Base-by-base conservation (phyloP, 2,888 invertebrate genomes). In the Priocnemis perturbator region DNA sequence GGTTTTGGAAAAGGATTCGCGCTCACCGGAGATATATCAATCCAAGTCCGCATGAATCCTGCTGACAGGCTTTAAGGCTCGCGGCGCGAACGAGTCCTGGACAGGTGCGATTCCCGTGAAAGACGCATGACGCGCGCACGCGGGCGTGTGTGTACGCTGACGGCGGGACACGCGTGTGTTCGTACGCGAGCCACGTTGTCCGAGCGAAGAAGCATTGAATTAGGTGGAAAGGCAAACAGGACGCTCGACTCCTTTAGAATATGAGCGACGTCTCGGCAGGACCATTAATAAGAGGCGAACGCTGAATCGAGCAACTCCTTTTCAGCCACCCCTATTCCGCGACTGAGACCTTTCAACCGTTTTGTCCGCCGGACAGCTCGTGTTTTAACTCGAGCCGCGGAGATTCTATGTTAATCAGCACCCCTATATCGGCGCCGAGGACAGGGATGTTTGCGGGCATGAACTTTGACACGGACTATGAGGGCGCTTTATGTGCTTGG, bases 51-150 rank as follows among this genome's bases (percentile, higher is more conserved):
- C 81, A 81, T 82, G 82, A 82, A 84, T 83, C 83, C 76, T 78
- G 82, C 68, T 81, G 83, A 84, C 84, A 84, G 84, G 81, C 82
- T 82, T 82, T 75, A 83, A 37, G 73, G 79, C 79, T 78, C 74
- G 76, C 78, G 79, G 76, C 71, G 73, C 75, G 79, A 74, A 83
- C 81, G 76, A 77, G 78, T 69, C 74, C 73, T 57, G 77, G 82
- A 83, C 83, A 83, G 83, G 83, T 83, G 83, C 80, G 83, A 80
- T 75, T 79, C 73, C 66, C 76, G 73, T 82, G 82, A 83, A 80
- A 81, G 83, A 79, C 78, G 63, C 61, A 65, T 59, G 55, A 66
- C 61, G 57, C 59, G 56, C 60, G 47, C 45, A 57, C 56, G 50
- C 50, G 56, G 44, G 55, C 15, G n/a, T 11, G 37, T 37, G 52